Evolutionary conservation across 2,113 vertebrate genomes (phyloP).

Genomic region (Carassius carassius): DNA sequence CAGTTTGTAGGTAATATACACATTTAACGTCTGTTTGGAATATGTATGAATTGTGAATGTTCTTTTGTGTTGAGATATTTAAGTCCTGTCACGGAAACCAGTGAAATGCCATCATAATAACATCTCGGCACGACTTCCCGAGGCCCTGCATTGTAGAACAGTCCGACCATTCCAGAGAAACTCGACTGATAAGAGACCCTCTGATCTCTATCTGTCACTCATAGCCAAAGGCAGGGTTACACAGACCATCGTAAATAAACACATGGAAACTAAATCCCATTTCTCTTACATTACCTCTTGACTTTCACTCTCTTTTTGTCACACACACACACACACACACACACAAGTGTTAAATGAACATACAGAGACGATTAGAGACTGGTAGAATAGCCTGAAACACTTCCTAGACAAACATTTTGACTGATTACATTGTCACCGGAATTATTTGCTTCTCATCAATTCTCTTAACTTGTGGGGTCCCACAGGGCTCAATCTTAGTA

Average conservation of each 20-base stretch:
- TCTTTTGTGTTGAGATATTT: slow-evolving; percentile 38
- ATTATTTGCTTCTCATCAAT: slow-evolving; percentile 25
- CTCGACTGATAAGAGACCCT: slow-evolving; percentile 68
- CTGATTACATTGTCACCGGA: slow-evolving; percentile 19
- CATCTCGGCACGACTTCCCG: slow-evolving; percentile 51
- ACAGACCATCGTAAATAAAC: slow-evolving; percentile 50
- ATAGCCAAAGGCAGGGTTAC: slow-evolving; percentile 61
- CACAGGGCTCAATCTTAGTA: slow-evolving; percentile 43
- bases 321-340: too few species aligned
- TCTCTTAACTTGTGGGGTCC: slow-evolving; percentile 37
- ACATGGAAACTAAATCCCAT: slow-evolving; percentile 19
- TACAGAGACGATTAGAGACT: background rate
- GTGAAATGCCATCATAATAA: slow-evolving; percentile 57
- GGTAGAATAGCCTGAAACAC: slow-evolving; percentile 14
- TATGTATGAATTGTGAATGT: slow-evolving; percentile 34
- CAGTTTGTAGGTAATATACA: slow-evolving; percentile 20
- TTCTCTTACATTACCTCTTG: slow-evolving; percentile 51
- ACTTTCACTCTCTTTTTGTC: slow-evolving; percentile 28
- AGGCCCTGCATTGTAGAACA: slow-evolving; percentile 38
- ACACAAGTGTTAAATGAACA: background rate
- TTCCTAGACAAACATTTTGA: slow-evolving; percentile 33
- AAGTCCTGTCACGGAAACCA: slow-evolving; percentile 52
- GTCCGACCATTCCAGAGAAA: slow-evolving; percentile 46
- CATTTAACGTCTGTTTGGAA: background rate
- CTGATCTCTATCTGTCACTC: slow-evolving; percentile 78